Base-by-base conservation (phyloP, 2,797 vertebrate species). In the Brachyalestes nurse region DNA sequence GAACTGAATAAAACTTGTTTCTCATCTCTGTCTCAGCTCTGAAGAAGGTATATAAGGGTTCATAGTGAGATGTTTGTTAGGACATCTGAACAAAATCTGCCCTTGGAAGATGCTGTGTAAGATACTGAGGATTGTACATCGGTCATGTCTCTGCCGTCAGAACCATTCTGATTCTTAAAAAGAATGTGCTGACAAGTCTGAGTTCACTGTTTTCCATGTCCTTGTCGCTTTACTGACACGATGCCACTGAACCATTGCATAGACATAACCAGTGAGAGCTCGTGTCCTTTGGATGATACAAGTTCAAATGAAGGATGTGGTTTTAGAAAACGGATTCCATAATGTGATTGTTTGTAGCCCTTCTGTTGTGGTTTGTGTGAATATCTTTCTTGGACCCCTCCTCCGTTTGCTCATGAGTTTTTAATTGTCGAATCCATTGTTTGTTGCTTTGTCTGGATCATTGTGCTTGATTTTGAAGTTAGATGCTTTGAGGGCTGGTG, bases 281-380 rank as follows among this genome's bases (percentile, higher is more conserved):
- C 88, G 53, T 91, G 85, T 90, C 90, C 89, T 90, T 93, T 91
- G 94, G 88, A 93, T 93, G 92, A 90, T 93, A 91, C 89, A 89
- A 87, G 90, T 92, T 92, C 93, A 90, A 91, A 92, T 91, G 79
- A 90, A 93, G 94, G 93, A 96, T 95, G 92, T 94, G 92, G 94
- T 87, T 92, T 93, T 88, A 88, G 88, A 88, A 92, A 92, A 91
- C 94, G 93, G 92, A 93, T 95, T 89, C 89, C 92, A 91, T 95
- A 95, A 95, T 86, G 89, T 83, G 90, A 89, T 90, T 92, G 89
- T 89, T 91, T 91, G 84, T 90, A 90, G 84, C 60, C 90, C 49
- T 65, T 86, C 75, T 83, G 72, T 79, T 86, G 82, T 86, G 84
- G 84, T 82, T 81, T 5, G 58, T 51, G 53, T 66, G 55, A 17